Evolutionary conservation across 2,113 vertebrate genomes (phyloP).

Genomic region (Sapayoa aenigma): DNA sequence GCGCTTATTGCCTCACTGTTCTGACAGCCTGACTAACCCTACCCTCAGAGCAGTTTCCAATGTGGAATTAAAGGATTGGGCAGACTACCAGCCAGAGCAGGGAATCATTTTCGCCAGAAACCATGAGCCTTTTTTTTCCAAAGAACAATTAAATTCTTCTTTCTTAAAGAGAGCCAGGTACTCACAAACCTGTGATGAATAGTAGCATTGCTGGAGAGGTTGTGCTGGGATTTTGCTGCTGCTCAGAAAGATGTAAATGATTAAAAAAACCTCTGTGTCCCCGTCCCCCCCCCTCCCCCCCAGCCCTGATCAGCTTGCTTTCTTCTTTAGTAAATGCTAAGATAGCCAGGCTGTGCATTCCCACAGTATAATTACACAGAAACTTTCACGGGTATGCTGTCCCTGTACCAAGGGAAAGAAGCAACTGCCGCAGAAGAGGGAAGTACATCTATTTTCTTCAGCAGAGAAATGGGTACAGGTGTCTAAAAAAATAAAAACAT

Average conservation of each 20-base stretch:
- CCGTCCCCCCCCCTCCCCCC: no score
- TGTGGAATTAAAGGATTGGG: not conserved
- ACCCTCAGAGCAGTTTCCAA: not conserved
- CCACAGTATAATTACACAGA: not conserved
- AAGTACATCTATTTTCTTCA: not conserved
- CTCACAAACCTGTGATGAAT: accelerated
- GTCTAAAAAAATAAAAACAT: not conserved
- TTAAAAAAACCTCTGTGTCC: no score
- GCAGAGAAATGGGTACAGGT: not conserved
- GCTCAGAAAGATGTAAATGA: not conserved
- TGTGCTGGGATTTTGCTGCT: not conserved
- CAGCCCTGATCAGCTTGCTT: no score
- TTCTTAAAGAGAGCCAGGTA: not conserved
- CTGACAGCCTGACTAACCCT: not conserved
- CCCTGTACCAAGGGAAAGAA: not conserved
- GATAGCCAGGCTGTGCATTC: not conserved
- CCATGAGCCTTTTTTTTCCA: not conserved
- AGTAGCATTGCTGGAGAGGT: not conserved
- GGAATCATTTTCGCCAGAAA: not conserved
- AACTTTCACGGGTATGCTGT: not conserved
- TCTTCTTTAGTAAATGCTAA: not conserved
- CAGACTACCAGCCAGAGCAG: not conserved
- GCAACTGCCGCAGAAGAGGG: not conserved
- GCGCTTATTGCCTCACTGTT: no score
- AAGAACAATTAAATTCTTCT: not conserved